Percentiles rank a stretch among this genome's conserved stretches.
These are phyloP conservation scores for Drosophila simulans DNA, from an alignment of 1,140 invertebrate species.

Conservation along the genomic window DNA sequence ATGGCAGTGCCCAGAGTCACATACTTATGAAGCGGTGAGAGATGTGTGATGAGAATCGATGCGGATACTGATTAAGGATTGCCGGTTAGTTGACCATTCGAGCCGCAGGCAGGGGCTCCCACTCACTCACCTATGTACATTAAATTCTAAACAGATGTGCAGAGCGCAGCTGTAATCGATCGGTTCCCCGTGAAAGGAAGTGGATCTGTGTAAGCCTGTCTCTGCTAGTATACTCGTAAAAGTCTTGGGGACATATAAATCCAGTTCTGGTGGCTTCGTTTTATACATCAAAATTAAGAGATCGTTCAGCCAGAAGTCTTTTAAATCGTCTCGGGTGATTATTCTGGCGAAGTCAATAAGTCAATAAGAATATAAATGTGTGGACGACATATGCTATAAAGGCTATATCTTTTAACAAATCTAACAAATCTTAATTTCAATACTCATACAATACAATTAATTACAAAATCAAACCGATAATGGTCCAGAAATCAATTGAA, in stretches of 20 bases:
- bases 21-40: conserved; percentile 13
- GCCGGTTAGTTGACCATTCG: conserved; percentile 18
- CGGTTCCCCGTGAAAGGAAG: conserved; percentile 10
- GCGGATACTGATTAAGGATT: conserved; percentile 15
- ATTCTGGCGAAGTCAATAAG: conserved; percentile 36
- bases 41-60: conserved; percentile 24
- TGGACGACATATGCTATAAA: conserved; percentile 25
- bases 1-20: neutral
- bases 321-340: conserved; percentile 35
- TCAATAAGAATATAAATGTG: conserved; percentile 41
- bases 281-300: conserved; percentile 40
- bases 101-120: conserved; percentile 21
- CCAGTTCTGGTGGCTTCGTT: conserved; percentile 41
- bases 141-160: conserved; percentile 38
- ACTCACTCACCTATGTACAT: conserved; percentile 38
- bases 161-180: conserved; percentile 22
- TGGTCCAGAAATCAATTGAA: neutral
- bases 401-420: conserved; percentile 4
- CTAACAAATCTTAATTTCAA: neutral
- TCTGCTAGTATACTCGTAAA: conserved; percentile 31
- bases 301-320: conserved; percentile 41
- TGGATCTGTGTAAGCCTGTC: conserved; percentile 23
- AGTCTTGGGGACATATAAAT: conserved; percentile 39
- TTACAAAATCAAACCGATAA: conserved; percentile 2
- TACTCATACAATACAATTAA: conserved; percentile 13